Conservation (phyloP, 2,113 vertebrate species). For the Caranx melampygus region DNA sequence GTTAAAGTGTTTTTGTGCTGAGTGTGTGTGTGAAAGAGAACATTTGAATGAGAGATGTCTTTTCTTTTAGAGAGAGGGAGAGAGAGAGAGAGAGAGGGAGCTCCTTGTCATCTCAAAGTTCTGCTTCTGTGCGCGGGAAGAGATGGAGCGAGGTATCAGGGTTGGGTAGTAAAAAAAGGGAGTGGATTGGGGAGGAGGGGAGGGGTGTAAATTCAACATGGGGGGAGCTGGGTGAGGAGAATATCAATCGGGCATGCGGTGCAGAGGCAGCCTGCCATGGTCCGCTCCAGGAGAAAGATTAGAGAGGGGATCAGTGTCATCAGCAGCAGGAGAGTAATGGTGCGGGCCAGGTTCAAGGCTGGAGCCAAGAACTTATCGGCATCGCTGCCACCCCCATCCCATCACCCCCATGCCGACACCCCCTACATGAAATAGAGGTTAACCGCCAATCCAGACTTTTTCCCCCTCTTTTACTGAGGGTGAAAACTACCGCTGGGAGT, state of each 20-base stretch:
- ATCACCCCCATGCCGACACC: constrained; percentile 64
- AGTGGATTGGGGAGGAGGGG: constrained; percentile 21
- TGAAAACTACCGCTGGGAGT: constrained; percentile 98
- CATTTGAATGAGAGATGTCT: constrained; percentile 23
- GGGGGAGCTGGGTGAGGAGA: constrained; percentile 75
- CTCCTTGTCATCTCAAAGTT: constrained; percentile 63
- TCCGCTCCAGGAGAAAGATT: constrained; percentile 82
- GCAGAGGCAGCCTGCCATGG: constrained; percentile 76
- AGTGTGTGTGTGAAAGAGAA: constrained; percentile 38
- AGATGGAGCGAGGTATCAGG: constrained; percentile 60
- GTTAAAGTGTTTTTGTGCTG: constrained; percentile 48
- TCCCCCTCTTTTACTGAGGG: constrained; percentile 86
- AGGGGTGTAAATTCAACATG: constrained; percentile 76
- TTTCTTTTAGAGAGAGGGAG: background rate
- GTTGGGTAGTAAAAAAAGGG: constrained; percentile 47
- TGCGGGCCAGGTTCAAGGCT: constrained; percentile 84
- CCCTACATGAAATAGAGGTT: constrained; percentile 89
- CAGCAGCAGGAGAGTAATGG: constrained; percentile 84
- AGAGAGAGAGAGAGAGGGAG: constrained; percentile 10
- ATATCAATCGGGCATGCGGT: constrained; percentile 81
- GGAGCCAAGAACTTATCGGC: constrained; percentile 82
- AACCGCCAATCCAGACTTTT: constrained; percentile 87
- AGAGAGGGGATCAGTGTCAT: constrained; percentile 84
- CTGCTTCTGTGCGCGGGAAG: constrained; percentile 46
- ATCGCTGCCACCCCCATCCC: constrained; percentile 69